Evolutionary conservation across 2,888 invertebrate genomes (phyloP), one percentile per base, ranked within the genome.

Genomic region (Myopa tessellatipennis): DNA sequence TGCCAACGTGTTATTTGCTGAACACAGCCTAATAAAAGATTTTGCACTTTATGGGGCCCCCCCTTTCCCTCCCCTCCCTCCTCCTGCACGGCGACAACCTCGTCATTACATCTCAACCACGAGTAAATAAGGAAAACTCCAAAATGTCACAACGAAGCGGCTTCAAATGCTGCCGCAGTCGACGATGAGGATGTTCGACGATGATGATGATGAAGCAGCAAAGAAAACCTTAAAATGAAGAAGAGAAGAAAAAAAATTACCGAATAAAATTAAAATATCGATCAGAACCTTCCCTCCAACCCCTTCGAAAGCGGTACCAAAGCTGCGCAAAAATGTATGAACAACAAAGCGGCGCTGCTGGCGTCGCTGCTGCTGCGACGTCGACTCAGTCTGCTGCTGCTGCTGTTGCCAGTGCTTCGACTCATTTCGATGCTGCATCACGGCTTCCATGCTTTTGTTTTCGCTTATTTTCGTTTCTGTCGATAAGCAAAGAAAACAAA

Each of bases 141-240:
- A 3, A 52, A 55, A 70, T 34, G 55, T 70, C 36, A 40, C 67
- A 18, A 67, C 36, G 40, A 65, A 72, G 73, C 71, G 61, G 26
- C 26, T 26, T 26, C 26, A 50, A 74, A 78, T 45, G 38, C 55
- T 26, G 45, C 67, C 36, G 65, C 10, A 61, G 78, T 74, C 61
- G 77, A 61, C n/a, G 45, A 71, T 16, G 71, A 65, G 12, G 61
- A 4, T 45, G 67, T 67, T 45, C 76, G 76, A 72, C 55, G 77
- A 78, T 77, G 80, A 79, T 76, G 77, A 68, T 67, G 67, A 50
- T n/a, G 69, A 26, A 18, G 69, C 18, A 6, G 50, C 12, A n/a
- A 26, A 3, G 12, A 26, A 12, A 52, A 12, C 7, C 12, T 26
- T 26, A 12, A 68, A 69, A 18, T 18, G 26, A 52, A 45, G 26